Percentiles rank a stretch among this genome's conserved stretches.
These are phyloP conservation scores for Patella depressa DNA, from an alignment of 2,888 invertebrate genomes.

Conservation along the genomic window DNA sequence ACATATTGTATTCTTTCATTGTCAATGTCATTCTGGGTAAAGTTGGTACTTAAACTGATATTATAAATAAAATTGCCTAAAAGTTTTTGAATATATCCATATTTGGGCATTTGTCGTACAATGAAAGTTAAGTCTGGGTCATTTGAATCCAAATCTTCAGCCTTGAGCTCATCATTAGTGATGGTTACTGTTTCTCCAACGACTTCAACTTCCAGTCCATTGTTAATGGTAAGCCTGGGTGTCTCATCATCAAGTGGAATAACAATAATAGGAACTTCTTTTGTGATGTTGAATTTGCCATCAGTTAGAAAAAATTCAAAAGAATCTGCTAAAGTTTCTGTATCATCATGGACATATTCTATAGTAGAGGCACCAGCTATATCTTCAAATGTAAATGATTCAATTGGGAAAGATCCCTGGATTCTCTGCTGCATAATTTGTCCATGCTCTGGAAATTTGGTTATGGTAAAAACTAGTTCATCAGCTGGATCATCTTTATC, in stretches of 20 bases:
- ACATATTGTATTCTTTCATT: conserved; percentile 60
- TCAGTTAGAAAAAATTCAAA: conserved; percentile 67
- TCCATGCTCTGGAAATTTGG: conserved; percentile 61
- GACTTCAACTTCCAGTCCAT: conserved; percentile 67
- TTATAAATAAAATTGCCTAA: conserved; percentile 47
- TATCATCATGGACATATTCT: conserved; percentile 70
- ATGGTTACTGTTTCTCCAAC: conserved; percentile 63
- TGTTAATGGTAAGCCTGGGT: conserved; percentile 68
- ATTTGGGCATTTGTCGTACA: conserved; percentile 62
- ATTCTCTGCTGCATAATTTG: conserved; percentile 63
- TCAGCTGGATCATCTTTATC: conserved; percentile 68
- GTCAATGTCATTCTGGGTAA: conserved; percentile 70
- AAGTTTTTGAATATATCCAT: conserved; percentile 60
- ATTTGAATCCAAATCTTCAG: conserved; percentile 68
- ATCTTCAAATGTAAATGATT: conserved; percentile 65
- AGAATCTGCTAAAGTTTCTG: conserved; percentile 66
- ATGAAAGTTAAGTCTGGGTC: conserved; percentile 65
- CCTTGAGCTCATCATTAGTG: conserved; percentile 62
- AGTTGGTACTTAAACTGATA: conserved; percentile 65
- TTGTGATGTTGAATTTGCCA: conserved; percentile 64
- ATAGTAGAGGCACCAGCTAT: conserved; percentile 64
- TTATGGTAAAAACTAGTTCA: conserved; percentile 62
- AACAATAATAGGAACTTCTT: conserved; percentile 62
- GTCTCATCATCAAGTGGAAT: conserved; percentile 71
- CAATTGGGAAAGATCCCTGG: conserved; percentile 59